Percentiles rank a stretch among this genome's conserved stretches.
Evolutionary conservation across 2,888 invertebrate genomes (phyloP).

Genomic region (Idaea biselata): DNA sequence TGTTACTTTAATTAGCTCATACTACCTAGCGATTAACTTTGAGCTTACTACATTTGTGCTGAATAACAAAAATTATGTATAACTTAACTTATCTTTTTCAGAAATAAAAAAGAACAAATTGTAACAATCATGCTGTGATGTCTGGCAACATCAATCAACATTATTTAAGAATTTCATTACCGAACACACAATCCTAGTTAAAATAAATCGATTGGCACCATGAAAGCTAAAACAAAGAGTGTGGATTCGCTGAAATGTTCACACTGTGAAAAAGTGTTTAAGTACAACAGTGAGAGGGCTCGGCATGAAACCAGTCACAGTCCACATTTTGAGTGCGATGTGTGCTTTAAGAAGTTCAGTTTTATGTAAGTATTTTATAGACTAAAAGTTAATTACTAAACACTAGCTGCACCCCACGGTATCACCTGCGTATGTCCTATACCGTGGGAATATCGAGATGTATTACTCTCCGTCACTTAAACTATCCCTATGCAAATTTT

Average conservation of each 20-base stretch:
- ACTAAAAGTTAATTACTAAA: neutral
- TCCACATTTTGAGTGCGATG: slow-evolving; percentile 60
- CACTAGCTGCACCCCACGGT: no score
- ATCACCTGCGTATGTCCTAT: no score
- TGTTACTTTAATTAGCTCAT: no score
- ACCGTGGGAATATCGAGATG: no score
- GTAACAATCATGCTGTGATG: neutral
- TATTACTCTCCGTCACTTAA: no score
- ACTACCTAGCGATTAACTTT: no score
- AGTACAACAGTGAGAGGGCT: slow-evolving; percentile 66
- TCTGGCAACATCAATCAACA: neutral
- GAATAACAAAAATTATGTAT: neutral
- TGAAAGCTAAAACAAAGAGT: neutral
- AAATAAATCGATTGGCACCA: neutral
- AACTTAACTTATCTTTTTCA: neutral
- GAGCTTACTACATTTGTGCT: neutral
- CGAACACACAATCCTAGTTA: neutral
- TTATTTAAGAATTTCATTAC: neutral
- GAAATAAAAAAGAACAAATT: neutral
- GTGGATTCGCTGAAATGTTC: slow-evolving; percentile 38
- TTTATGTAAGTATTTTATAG: slow-evolving; percentile 58
- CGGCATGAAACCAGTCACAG: slow-evolving; percentile 69
- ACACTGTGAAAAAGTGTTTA: slow-evolving; percentile 61
- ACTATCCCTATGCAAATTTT: no score
- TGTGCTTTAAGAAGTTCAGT: slow-evolving; percentile 71